Evolutionary conservation across 2,888 invertebrate species (phyloP), one percentile per base, ranked within the genome.

Genomic region (Erebia aethiops): DNA sequence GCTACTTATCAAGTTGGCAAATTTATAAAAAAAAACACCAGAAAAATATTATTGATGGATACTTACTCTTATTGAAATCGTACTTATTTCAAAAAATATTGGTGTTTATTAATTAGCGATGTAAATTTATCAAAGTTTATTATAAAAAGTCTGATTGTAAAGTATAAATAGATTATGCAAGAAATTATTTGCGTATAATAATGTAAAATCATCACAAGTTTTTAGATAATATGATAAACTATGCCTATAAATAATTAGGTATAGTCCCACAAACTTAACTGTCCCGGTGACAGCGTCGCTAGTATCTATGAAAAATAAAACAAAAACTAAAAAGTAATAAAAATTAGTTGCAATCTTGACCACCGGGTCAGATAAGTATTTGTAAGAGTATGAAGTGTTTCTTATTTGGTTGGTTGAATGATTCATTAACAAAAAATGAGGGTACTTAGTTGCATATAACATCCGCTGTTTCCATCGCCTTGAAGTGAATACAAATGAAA

Each of bases 61-160:
- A 52, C 4, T 1, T 18, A 10, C 11, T 18, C 8, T 52, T 16
- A 52, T 52, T 18, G n/a, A 18, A 18, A 11, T 13, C 5, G 5
- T 26, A 26, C 10, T 4, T 56, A 13, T 26, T 26, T 69, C 73
- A 75, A 70, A 60, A 69, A 71, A 43, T 70, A 67, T 73, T 71
- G 73, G 62, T 70, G 69, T 71, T 74, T 74, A 67, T 77, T 73
- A 66, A 67, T 77, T 73, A 67, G 71, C 73, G 70, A 74, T 79
- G 73, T 78, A 78, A 46, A 70, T 80, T 76, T 35, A 35, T 35
- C 35, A 74, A 78, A 76, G 80, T 78, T 77, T 77, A 75, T 77
- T 84, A 82, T 84, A 88, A 84, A 87, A 91, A 90, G 89, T 91
- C 90, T 90, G 90, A 90, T 82, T 90, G 89, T 90, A 88, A 81